Percentiles rank a stretch among this genome's conserved stretches.
These are phyloP conservation scores for Taeniopygia guttata DNA, from an alignment of 2,797 vertebrate genomes.

Conservation along the genomic window DNA sequence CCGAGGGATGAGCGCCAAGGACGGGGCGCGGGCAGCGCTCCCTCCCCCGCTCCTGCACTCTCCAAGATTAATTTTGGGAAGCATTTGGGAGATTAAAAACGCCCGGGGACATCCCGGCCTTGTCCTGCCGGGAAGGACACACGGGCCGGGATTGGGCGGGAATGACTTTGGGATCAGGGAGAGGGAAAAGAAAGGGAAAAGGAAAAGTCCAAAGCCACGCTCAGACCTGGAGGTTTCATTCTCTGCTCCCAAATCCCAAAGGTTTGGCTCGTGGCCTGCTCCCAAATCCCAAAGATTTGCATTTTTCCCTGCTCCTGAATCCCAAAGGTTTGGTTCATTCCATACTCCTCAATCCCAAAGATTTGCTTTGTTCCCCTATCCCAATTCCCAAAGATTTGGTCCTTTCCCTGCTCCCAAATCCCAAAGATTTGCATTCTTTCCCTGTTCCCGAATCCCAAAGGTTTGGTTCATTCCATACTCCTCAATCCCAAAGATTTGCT, in stretches of 20 bases:
- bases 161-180: not conserved
- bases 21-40: not conserved
- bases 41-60: not conserved
- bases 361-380: too few relatives aligned
- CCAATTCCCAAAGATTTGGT: not conserved
- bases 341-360: too few relatives aligned
- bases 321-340: fast-evolving
- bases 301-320: fast-evolving
- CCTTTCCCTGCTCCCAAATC: fast-evolving
- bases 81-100: slow-evolving; percentile 37
- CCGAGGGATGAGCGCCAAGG: not conserved
- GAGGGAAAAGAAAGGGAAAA: not conserved
- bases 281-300: too few relatives aligned
- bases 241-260: fast-evolving
- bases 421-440: too few relatives aligned
- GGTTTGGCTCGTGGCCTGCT: fast-evolving
- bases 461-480: fast-evolving
- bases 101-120: not conserved
- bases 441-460: fast-evolving
- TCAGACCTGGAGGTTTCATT: fast-evolving
- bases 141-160: fast-evolving
- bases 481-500: too few relatives aligned
- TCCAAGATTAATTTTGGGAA: slow-evolving; percentile 12
- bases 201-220: not conserved
- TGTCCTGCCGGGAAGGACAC: not conserved